Base-by-base conservation (phyloP, 2,888 invertebrate species). In the Drosophila sordidula region DNA sequence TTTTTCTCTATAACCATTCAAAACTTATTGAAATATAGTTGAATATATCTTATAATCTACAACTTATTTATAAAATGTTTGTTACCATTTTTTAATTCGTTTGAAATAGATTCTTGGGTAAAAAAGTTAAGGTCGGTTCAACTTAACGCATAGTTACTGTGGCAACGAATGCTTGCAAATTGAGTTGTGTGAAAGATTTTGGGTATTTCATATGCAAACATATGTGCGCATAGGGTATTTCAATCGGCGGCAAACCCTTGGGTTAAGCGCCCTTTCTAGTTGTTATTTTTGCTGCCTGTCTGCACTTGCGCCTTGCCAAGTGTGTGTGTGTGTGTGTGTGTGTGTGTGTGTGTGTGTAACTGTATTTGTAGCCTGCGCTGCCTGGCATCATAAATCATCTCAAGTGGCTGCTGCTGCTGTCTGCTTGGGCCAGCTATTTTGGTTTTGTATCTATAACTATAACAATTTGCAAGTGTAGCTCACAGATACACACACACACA, bases 351-450 rank as follows among this genome's bases (percentile, higher is more conserved):
- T 56, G 32, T 50, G 34, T 70, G 66, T 61, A 58, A 52, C 50
- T 70, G 74, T 70, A 56, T 36, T 12, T 51, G 29, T 41, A 34
- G 55, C 38, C 57, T 56, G 47, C 42, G 18, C n/a, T 25, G 36
- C 32, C 70, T 70, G 72, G 74, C 90, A 89, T 90, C 90, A 90
- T 90, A 90, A 90, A 90, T 90, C 90, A 90, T 85, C 81, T 90
- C 84, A 89, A 90, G 90, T 75, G 71, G 76, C 75, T 68, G 73
- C 65, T 46, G 59, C 46, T 50, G 61, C 61, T 61, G 57, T 52
- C 63, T 70, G 51, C 49, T 25, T 38, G 46, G 38, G 61, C 65
- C 61, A 50, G 73, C 71, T 77, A 72, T 73, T 73, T 74, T 52
- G 71, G 58, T 72, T 75, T 75, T 74, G 70, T 82, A 75, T 73